Base-by-base conservation (phyloP, 2,888 invertebrate genomes). In the Lapara coniferarum region DNA sequence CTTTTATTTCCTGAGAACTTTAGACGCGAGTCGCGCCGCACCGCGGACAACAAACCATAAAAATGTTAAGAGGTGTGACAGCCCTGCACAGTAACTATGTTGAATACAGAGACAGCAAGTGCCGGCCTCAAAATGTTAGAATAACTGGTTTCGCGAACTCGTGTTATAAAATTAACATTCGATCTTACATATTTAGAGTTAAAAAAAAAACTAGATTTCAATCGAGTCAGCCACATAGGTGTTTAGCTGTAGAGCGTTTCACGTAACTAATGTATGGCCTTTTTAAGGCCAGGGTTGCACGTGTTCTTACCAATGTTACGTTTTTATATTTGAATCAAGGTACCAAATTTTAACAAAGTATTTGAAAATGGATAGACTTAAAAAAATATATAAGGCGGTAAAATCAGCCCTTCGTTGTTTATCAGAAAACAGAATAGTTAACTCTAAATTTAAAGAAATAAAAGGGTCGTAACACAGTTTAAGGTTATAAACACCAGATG, bases 141-240 rank as follows among this genome's bases (percentile, higher is more conserved):
- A 76, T 72, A 77, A 77, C 77, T 58, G 74, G 77, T 77, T 76
- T 30, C 52, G 16, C 10, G 37, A 46, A 72, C 69, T 70, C 69
- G 72, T 67, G 46, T 75, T 77, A 72, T 75, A 72, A 75, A 76
- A 75, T 76, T 74, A 72, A 71, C 73, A 74, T 74, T 72, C 66
- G 67, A 70, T 49, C 16, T 51, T 16, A 56, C 73, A 74, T 73
- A 77, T 74, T 73, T 72, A 70, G 72, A 71, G 55, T 56, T 66
- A 69, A 56, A 69, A 51, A 55, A 55, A 52, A 57, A 69, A 69
- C 66, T 46, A 66, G 51, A 57, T 37, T 57, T 49, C 37, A 52
- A 46, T 55, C 66, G 51, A 59, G 52, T 16, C 52, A 37, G 51
- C 37, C 19, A 59, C 44, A 44, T 37, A 19, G 25, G 37, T 59